Base-by-base conservation (phyloP, 2,113 vertebrate genomes). In the Tetrax tetrax region DNA sequence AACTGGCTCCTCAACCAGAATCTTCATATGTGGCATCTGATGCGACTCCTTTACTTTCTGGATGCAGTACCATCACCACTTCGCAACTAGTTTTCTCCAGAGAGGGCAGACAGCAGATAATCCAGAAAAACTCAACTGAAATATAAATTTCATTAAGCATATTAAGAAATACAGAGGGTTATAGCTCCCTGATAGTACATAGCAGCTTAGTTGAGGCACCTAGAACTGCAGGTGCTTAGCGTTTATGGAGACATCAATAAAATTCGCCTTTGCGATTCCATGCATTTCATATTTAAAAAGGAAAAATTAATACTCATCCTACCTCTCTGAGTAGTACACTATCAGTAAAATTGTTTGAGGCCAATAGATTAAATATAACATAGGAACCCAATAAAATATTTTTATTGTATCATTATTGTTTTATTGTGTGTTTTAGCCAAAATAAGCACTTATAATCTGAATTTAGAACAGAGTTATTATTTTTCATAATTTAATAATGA, bases 401-500 rank as follows among this genome's bases (percentile, higher is more conserved):
- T 59, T 65, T 82, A 29, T 57, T 47, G 6, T 37, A n/a, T 4
- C 6, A 29, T 85, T 92, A 60, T 56, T 85, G 18, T 53, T 87
- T 91, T 63, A 54, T 59, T 74, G 6, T 27, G 16, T n/a, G 43
- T 65, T 85, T 61, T 24, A 90, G 37, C 17, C 50, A 88, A 90
- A 89, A 76, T 33, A 85, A 91, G 3, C 3, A 14, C n/a, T 74
- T 19, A 51, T 51, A 93, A 95, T 53, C 31, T 75, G 37, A 77
- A 94, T 20, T 8, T 35, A 84, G 7, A 11, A 68, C 15, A 76
- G 19, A 60, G 19, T 84, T 86, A 76, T 51, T 94, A 71, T 93
- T 89, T 93, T 89, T 91, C 28, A 25, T 92, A 69, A 61, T 50
- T 93, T 87, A 95, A 93, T 92, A 92, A 91, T 50, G 16, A 63